Conservation (phyloP, 1,140 invertebrate species). For the Drosophila nikananu region DNA sequence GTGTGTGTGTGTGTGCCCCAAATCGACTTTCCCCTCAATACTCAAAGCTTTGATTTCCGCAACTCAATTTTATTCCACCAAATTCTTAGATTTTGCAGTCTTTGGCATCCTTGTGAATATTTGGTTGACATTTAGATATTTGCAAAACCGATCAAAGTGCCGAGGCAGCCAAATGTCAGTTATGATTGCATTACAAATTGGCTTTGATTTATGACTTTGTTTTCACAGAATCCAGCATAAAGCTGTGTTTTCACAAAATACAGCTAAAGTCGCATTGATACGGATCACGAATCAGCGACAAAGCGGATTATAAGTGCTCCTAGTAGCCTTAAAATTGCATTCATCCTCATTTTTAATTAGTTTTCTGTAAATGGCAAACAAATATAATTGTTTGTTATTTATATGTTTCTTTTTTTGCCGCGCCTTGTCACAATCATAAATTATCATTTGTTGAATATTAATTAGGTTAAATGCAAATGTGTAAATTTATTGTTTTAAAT, state of each 20-base stretch:
- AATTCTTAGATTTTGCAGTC: background rate
- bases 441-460: conserved; percentile 42
- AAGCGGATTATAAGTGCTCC: background rate
- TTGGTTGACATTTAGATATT: conserved; percentile 65
- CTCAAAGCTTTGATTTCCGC: conserved; percentile 23
- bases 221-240: conserved; percentile 39
- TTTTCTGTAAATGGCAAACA: background rate
- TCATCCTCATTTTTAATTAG: background rate
- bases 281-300: background rate
- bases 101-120: conserved; percentile 6
- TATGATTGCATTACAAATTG: conserved; percentile 39
- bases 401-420: background rate
- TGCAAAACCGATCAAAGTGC: conserved; percentile 35
- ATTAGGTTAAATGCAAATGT: conserved; percentile 5
- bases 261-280: conserved; percentile 15
- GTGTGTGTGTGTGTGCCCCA: conserved; percentile 21
- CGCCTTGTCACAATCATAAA: conserved; percentile 8
- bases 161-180: conserved; percentile 60
- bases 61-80: conserved; percentile 13
- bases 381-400: conserved; percentile 6
- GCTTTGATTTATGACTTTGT: conserved; percentile 65
- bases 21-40: conserved; percentile 39
- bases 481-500: conserved; percentile 2
- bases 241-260: conserved; percentile 44
- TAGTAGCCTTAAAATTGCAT: background rate